A percentile compares a stretch with the other conserved stretches of the same genome.
Evolutionary conservation across 2,113 vertebrate species (phyloP).

Genomic region (Piprites chloris): DNA sequence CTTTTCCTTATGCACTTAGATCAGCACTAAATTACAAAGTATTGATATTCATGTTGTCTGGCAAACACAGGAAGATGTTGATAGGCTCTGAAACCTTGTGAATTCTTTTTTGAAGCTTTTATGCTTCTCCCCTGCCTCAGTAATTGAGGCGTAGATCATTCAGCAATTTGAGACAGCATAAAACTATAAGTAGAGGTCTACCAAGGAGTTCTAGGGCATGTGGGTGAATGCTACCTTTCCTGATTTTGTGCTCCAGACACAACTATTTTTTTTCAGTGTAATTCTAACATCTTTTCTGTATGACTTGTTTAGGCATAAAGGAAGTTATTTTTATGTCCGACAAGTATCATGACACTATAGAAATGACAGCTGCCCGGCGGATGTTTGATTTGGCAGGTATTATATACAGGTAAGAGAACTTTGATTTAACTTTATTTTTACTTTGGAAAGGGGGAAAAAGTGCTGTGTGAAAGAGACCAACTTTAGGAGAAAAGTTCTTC

Average conservation of each 20-base stretch:
- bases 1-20: not conserved
- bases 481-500: not conserved
- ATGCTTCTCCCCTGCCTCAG: not conserved
- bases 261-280: not conserved
- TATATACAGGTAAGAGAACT: slow-evolving; percentile 77
- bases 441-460: not conserved
- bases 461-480: not conserved
- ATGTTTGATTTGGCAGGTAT: slow-evolving; percentile 85
- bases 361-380: slow-evolving; percentile 85
- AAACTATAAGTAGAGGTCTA: not conserved
- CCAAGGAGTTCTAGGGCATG: not conserved
- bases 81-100: not conserved
- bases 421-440: not conserved
- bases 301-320: slow-evolving; percentile 81
- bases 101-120: not conserved
- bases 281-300: not conserved
- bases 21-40: not conserved
- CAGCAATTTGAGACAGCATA: not conserved
- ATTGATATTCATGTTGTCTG: not conserved
- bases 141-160: not conserved
- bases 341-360: slow-evolving; percentile 86
- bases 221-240: not conserved
- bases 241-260: not conserved
- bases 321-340: slow-evolving; percentile 94
- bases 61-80: not conserved